Percentiles rank a stretch among this genome's conserved stretches.
Conservation (phyloP, 2,888 invertebrate genomes). For the Mythimna lalbum region DNA sequence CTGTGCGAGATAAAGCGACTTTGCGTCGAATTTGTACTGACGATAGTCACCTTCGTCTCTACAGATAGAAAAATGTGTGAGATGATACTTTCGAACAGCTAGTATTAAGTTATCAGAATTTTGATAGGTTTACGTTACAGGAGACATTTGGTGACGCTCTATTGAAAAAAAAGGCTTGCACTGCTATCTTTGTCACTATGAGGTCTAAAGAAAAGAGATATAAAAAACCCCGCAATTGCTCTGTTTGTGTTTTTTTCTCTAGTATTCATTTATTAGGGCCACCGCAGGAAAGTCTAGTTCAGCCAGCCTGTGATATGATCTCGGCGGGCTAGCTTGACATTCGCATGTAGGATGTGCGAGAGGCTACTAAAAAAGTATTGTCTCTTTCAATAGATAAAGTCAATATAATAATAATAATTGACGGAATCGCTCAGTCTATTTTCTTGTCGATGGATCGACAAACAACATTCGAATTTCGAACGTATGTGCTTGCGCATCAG, state of each 20-base stretch:
- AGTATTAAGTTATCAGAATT: not conserved
- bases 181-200: not conserved
- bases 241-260: not conserved
- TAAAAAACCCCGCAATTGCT: not conserved
- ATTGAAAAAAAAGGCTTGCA: not conserved
- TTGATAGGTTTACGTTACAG: not conserved
- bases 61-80: too few species aligned
- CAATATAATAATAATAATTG: too few species aligned
- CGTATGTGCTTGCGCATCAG: slow-evolving; percentile 50
- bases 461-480: slow-evolving; percentile 44
- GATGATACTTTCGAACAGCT: too few species aligned
- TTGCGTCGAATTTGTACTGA: too few species aligned
- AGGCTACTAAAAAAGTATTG: not conserved
- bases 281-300: not conserved
- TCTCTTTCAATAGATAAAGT: not conserved
- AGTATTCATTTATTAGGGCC: not conserved
- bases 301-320: too few species aligned
- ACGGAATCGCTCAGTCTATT: not conserved
- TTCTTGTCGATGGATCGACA: slow-evolving; percentile 9
- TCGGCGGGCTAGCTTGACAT: too few species aligned
- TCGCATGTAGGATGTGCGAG: too few species aligned
- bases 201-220: too few species aligned
- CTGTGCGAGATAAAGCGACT: too few species aligned
- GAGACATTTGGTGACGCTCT: too few species aligned
- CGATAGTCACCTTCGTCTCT: too few species aligned